Base-by-base conservation (phyloP, 2,888 invertebrate species). In the Linnaemya tessellans region DNA sequence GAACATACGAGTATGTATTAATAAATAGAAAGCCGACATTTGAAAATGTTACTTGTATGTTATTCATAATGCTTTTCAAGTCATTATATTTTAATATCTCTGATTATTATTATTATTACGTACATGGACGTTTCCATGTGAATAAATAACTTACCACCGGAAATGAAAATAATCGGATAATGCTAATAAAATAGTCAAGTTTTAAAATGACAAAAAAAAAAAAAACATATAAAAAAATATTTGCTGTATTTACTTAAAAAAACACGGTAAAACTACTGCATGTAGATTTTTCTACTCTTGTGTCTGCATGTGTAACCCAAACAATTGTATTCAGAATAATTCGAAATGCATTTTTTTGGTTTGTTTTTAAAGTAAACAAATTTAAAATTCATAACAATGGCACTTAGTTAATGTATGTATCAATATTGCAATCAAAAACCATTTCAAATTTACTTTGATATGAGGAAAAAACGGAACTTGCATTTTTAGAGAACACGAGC, bases 371-470 rank as follows among this genome's bases (percentile, higher is more conserved):
- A 64, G 43, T 64, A 79, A 79, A 79, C 75, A 85, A 82, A 82
- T 85, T 85, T 85, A 82, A 82, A 80, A 85, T 82, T 85, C 85
- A 85, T 85, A 85, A 85, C 82, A 85, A 85, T 80, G 65, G 85
- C 38, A 85, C 85, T 85, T 80, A 85, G 82, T 85, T 85, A 85
- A 85, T 85, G 85, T 74, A 56, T 68, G 80, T 82, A 85, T 85
- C 85, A 85, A 82, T 85, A 80, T 79, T 75, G 75, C 79, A 82
- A 85, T 85, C 85, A 85, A 85, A 85, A 80, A 71, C 60, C 82
- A 82, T 80, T 85, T 85, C 43, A 82, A 81, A 82, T 85, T 85
- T 80, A 71, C 30, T 71, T 75, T 79, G 30, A 75, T 54, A 22
- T 62, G 49, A 3, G 9, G 18, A 9, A 20, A 20, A 20, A n/a